Conservation (phyloP, 2,113 vertebrate genomes). For the Sorex araneus region DNA sequence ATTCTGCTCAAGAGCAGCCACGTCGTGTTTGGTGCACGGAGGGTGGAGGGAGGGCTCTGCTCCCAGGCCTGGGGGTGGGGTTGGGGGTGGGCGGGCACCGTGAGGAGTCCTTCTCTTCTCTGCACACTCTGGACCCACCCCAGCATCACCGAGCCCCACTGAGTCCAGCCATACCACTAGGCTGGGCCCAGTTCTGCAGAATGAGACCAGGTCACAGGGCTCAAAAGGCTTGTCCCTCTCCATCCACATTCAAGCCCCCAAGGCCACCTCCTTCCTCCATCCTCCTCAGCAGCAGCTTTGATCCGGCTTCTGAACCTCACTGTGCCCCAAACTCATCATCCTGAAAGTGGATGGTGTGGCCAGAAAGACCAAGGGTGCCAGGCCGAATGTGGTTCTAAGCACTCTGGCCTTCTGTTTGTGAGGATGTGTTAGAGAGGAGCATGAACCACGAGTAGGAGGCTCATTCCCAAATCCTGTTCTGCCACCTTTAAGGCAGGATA, state of each 20-base stretch:
- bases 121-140: not conserved
- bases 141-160: not conserved
- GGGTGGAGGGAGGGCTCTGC: too few relatives aligned
- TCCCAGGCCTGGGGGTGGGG: too few relatives aligned
- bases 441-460: not conserved
- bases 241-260: not conserved
- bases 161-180: not conserved
- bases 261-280: not conserved
- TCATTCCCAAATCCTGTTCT: slow-evolving; percentile 16
- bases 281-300: not conserved
- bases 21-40: not conserved
- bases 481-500: too few relatives aligned
- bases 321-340: not conserved
- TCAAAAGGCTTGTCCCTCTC: not conserved
- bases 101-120: not conserved
- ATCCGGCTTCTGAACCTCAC: too few relatives aligned
- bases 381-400: too few relatives aligned
- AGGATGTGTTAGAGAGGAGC: not conserved
- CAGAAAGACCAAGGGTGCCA: not conserved
- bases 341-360: not conserved
- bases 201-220: not conserved
- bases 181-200: not conserved
- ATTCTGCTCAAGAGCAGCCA: not conserved
- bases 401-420: too few relatives aligned
- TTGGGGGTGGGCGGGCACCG: too few relatives aligned